Evolutionary conservation across 2,888 invertebrate genomes (phyloP).

Genomic region (Gryllus longicercus): DNA sequence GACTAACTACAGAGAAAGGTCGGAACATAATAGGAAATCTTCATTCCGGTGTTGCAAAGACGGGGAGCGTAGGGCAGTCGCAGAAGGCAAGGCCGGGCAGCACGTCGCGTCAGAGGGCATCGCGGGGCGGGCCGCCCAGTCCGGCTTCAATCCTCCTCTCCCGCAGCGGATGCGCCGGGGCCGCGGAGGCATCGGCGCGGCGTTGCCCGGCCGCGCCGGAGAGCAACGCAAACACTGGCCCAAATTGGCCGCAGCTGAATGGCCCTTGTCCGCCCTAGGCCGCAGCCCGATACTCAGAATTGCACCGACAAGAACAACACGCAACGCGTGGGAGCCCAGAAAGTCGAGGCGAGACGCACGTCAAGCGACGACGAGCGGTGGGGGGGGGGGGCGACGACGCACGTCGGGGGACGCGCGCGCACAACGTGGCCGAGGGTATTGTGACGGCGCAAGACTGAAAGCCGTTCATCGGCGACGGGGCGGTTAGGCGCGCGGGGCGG

Average conservation of each 20-base stretch:
- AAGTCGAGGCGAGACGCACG: neutral
- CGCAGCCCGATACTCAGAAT: neutral
- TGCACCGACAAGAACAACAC: neutral
- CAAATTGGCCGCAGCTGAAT: neutral
- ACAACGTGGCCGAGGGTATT: neutral
- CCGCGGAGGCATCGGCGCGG: neutral
- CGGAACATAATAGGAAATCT: too few species aligned
- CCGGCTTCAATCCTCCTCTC: neutral
- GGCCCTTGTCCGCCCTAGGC: neutral
- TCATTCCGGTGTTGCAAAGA: too few species aligned
- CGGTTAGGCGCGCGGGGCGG: neutral
- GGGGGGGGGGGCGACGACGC: neutral
- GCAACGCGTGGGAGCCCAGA: neutral
- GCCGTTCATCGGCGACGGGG: neutral
- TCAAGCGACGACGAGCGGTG: neutral
- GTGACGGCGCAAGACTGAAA: neutral
- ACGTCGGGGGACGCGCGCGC: neutral
- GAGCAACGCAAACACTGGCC: neutral
- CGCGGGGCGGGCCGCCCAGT: neutral
- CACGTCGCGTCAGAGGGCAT: too few species aligned
- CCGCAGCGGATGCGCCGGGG: neutral
- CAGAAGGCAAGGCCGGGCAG: too few species aligned
- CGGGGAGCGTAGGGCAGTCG: too few species aligned
- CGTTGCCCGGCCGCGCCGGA: neutral
- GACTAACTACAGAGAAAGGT: too few species aligned